Conservation (phyloP, 2,888 invertebrate genomes). For the Drosophila ochracea region DNA sequence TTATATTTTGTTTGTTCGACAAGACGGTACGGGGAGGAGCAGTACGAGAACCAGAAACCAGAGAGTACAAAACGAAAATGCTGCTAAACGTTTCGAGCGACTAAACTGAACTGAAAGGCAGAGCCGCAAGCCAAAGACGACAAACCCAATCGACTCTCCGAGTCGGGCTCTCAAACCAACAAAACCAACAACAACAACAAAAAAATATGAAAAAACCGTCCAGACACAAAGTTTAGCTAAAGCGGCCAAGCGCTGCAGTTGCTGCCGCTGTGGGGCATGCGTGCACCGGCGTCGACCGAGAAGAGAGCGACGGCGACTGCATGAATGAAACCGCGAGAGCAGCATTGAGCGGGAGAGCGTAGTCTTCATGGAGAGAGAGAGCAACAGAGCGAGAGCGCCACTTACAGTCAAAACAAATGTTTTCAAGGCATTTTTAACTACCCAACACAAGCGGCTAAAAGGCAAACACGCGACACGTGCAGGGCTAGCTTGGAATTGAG, state of each 20-base stretch:
- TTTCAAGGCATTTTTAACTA: conserved; percentile 33
- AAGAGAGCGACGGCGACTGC: conserved; percentile 6
- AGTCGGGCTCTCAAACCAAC: conserved; percentile 38
- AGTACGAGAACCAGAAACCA: conserved; percentile 57
- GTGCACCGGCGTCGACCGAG: conserved; percentile 44
- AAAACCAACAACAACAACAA: not conserved
- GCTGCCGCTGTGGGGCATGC: conserved; percentile 55
- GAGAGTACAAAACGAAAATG: conserved; percentile 68
- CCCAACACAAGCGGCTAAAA: conserved; percentile 57
- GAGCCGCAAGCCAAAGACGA: conserved; percentile 31
- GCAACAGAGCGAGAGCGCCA: conserved; percentile 3
- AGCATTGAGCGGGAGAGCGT: conserved; percentile 11
- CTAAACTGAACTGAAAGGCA: conserved; percentile 59
- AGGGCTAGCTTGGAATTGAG: conserved; percentile 15
- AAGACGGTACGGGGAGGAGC: conserved; percentile 29
- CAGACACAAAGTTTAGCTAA: conserved; percentile 48
- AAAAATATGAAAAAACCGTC: conserved; percentile 1
- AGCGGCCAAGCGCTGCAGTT: conserved; percentile 10
- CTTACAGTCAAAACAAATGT: conserved; percentile 50
- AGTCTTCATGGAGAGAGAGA: conserved; percentile 19
- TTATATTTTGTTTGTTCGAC: conserved; percentile 3
- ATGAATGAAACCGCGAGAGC: conserved; percentile 63
- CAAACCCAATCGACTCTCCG: conserved; percentile 19
- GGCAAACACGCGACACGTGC: conserved; percentile 74
- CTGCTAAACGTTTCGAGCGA: conserved; percentile 66